phyloP scores from a whole-genome alignment of 92 coral and sea anemone species.

The Actinernus sp. region DNA sequence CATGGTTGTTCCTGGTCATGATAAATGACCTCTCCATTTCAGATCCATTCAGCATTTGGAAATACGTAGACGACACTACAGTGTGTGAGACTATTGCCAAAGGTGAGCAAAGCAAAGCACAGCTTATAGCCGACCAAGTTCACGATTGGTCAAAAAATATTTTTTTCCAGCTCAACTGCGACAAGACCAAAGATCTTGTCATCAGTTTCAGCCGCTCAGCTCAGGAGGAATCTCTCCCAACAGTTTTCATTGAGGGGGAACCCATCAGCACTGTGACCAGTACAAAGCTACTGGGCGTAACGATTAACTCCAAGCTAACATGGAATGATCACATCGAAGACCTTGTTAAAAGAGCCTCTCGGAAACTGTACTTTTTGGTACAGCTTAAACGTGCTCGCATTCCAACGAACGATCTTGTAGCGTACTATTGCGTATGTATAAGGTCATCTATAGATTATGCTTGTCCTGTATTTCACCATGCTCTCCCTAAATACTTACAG shows the following conservation, averaged over 20 bases:
- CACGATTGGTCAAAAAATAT: slow-evolving; percentile 2
- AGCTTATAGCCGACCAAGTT: slow-evolving; percentile 13
- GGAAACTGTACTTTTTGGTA: slow-evolving; percentile 26
- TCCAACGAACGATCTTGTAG: background rate
- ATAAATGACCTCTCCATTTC: too few relatives aligned
- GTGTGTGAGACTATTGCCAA: slow-evolving; percentile 3
- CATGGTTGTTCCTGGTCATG: too few relatives aligned
- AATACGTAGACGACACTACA: slow-evolving; percentile 8
- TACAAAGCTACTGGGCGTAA: slow-evolving; percentile 13
- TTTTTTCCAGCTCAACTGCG: background rate
- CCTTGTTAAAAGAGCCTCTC: slow-evolving; percentile 31
- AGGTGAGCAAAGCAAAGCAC: slow-evolving; percentile 10
- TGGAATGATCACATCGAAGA: slow-evolving; percentile 51
- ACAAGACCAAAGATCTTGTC: background rate
- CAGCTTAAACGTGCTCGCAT: background rate
- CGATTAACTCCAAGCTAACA: slow-evolving; percentile 18
- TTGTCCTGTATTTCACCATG: background rate
- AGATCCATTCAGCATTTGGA: too few relatives aligned
- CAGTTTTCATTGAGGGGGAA: slow-evolving; percentile 4
- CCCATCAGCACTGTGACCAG: too few relatives aligned
- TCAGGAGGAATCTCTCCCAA: slow-evolving; percentile 1
- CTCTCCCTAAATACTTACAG: background rate
- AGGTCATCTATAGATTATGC: background rate
- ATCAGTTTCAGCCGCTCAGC: background rate
- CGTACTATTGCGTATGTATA: background rate